Percentiles rank a stretch among this genome's conserved stretches.
Conservation (phyloP, 2,113 vertebrate genomes). For the Scolopax mira region DNA sequence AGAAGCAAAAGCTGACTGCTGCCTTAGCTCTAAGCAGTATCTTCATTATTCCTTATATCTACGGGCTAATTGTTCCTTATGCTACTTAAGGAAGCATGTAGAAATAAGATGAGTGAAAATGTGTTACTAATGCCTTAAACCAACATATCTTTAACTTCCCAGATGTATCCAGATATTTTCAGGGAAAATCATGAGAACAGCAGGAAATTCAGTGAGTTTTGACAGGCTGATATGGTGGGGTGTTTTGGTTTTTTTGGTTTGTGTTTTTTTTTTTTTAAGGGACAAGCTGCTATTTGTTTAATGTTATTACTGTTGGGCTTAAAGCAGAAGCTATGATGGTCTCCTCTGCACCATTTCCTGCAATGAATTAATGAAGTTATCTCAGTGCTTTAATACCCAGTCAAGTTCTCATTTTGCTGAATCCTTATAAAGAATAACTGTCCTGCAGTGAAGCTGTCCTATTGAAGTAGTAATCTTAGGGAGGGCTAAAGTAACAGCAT, state of each 20-base stretch:
- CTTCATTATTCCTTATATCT: not conserved
- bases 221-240: not conserved
- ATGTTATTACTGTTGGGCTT: not conserved
- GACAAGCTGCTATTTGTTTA: not conserved
- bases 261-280: not conserved
- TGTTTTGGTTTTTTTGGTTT: too few relatives aligned
- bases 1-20: not conserved
- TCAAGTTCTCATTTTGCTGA: not conserved
- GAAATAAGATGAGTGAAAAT: not conserved
- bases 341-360: not conserved
- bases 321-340: not conserved
- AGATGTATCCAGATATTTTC: not conserved
- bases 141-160: not conserved
- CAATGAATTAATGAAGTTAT: not conserved
- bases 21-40: not conserved
- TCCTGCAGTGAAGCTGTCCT: not conserved
- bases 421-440: not conserved
- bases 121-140: too few relatives aligned
- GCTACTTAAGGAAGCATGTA: not conserved
- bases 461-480: not conserved
- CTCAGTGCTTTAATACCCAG: not conserved
- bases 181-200: not conserved
- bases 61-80: not conserved
- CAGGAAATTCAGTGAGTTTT: not conserved
- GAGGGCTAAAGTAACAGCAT: not conserved